Base-by-base conservation (phyloP, 2,888 invertebrate genomes). In the Eretmocerus hayati region DNA sequence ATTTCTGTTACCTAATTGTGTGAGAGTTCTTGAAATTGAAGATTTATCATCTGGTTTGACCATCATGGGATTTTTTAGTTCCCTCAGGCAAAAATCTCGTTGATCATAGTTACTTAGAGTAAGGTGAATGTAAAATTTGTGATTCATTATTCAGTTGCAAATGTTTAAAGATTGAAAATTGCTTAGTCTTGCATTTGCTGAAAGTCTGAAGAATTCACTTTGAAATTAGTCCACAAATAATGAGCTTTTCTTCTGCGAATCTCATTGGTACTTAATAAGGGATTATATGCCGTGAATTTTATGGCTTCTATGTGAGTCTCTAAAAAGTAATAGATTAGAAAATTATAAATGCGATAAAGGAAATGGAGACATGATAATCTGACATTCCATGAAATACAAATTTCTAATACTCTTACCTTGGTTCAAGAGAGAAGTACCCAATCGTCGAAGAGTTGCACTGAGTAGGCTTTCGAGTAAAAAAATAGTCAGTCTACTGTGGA, bases 151-250 rank as follows among this genome's bases (percentile, higher is more conserved):
- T 5, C 51, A 38, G 18, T 40, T 35, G 22, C 65, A 60, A 1
- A 22, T 43, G 42, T 53, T 59, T 13, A 70, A 56, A 43, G 62
- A 68, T 11, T 53, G 40, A 62, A 16, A 37, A 65, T 55, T 13
- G 62, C 59, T 1, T 58, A 15, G 13, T 53, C 50, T 31, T 52
- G 21, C 22, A 61, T 45, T 23, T 61, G 49, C n/a, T 56, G 47
- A 1, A 49, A 44, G 23, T 49, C 43, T 22, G 20, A 9, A 5
- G 46, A 46, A 42, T 65, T 61, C 3, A 62, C 48, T 32, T 69
- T 67, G n/a, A 68, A 61, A 20, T 43, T 56, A 2, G 59, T 45
- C 70, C 69, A 71, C 49, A 62, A 58, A 2, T 58, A 57, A 46
- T 61, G 66, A n/a, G 64, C 64, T 51, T 64, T 66, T 4, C 56